A percentile compares a stretch with the other conserved stretches of the same genome.
phyloP scores from a whole-genome alignment of 2,797 vertebrate species.

The Cheirogaleus major region DNA sequence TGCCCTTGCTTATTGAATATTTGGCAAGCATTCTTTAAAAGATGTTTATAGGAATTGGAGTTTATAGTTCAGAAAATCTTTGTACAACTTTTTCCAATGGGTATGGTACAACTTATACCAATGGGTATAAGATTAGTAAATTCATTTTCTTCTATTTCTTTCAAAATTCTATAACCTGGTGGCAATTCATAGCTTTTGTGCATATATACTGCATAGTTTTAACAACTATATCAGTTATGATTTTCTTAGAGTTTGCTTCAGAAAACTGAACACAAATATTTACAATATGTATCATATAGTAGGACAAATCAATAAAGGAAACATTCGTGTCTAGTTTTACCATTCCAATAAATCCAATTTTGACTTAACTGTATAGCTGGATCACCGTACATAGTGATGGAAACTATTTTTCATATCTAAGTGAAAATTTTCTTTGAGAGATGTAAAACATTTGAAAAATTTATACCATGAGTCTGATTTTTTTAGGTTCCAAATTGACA shows the following conservation, averaged over 20 bases:
- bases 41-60: background rate
- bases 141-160: background rate
- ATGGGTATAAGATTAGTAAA: background rate
- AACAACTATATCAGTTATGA: background rate
- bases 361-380: background rate
- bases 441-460: background rate
- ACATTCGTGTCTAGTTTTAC: background rate
- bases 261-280: background rate
- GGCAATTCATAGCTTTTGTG: background rate
- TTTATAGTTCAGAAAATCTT: conserved; percentile 16
- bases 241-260: background rate
- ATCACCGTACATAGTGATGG: background rate
- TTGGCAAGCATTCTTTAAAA: background rate
- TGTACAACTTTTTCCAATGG: background rate
- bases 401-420: background rate
- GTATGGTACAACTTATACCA: background rate
- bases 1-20: conserved; percentile 27
- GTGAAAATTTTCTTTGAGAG: background rate
- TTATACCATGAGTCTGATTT: background rate
- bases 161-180: background rate
- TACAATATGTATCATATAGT: background rate
- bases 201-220: background rate
- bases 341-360: background rate
- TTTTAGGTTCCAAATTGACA: background rate
- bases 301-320: background rate